These are phyloP conservation scores for Lerista edwardsae DNA, from an alignment of 2,797 vertebrate genomes.

Conservation along the genomic window DNA sequence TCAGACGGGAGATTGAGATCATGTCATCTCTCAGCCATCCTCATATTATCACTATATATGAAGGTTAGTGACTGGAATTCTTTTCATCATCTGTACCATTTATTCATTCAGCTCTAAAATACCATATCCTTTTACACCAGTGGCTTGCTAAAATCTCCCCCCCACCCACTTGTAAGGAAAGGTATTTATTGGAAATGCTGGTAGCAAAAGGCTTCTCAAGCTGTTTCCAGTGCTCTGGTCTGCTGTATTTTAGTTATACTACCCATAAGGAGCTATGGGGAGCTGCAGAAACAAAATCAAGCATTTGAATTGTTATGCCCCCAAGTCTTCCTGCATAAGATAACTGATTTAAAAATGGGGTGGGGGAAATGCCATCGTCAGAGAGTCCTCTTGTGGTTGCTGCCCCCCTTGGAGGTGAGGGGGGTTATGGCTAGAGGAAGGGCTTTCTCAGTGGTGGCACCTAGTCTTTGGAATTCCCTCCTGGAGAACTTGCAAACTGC, in stretches of 20 bases:
- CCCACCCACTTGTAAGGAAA: background rate
- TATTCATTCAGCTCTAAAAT: constrained; percentile 51
- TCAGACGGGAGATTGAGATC: constrained; percentile 90
- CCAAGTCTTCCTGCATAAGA: background rate
- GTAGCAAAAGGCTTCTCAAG: too few relatives aligned
- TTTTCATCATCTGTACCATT: constrained; percentile 57
- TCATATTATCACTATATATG: constrained; percentile 92
- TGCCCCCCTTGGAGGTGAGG: too few relatives aligned
- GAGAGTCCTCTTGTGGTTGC: too few relatives aligned
- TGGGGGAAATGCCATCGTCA: too few relatives aligned
- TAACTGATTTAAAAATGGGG: too few relatives aligned
- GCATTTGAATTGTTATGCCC: background rate
- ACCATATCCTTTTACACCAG: constrained; percentile 61
- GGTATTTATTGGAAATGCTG: background rate
- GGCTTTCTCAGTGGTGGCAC: too few relatives aligned
- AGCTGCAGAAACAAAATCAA: background rate
- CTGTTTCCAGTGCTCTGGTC: background rate
- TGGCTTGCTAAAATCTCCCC: background rate
- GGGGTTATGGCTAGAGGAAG: too few relatives aligned
- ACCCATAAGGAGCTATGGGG: background rate
- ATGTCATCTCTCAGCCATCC: constrained; percentile 91
- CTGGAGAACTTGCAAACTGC: too few relatives aligned
- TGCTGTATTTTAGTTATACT: background rate
- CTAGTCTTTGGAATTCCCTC: too few relatives aligned
- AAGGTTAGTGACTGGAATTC: constrained; percentile 82